phyloP scores from a whole-genome alignment of 1,140 invertebrate genomes.

The Coelopa frigida region DNA sequence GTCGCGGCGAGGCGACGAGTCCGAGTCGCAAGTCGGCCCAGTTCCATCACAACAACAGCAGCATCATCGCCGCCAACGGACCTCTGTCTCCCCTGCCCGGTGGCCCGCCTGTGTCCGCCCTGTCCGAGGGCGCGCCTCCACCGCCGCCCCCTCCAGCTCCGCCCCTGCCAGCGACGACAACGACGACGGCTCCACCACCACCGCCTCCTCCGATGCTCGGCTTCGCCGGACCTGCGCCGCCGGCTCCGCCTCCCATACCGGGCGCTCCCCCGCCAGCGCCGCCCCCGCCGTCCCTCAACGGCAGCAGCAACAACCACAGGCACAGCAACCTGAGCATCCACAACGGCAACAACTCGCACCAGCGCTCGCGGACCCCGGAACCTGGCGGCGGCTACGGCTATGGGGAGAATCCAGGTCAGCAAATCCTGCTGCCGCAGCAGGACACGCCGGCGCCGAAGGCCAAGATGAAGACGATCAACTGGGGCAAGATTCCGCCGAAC shows the following conservation, averaged over 20 bases:
- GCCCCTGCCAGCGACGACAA: conserved; percentile 28
- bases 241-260: conserved; percentile 45
- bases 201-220: conserved; percentile 15
- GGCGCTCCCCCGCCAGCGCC: conserved; percentile 19
- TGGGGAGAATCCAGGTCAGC: conserved; percentile 54
- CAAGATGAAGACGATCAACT: conserved; percentile 94
- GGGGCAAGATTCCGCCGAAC: conserved; percentile 86
- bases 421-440: conserved; percentile 67
- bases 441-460: conserved; percentile 79
- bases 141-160: conserved; percentile 46
- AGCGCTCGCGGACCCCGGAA: conserved; percentile 47
- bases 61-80: conserved; percentile 13
- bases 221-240: conserved; percentile 36
- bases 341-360: background rate
- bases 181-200: conserved; percentile 45
- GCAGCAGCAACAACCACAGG: conserved; percentile 21
- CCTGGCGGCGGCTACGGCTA: conserved; percentile 62
- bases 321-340: background rate
- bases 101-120: background rate
- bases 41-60: conserved; percentile 14
- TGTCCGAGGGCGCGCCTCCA: conserved; percentile 26
- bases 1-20: conserved; percentile 39
- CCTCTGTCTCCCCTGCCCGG: background rate
- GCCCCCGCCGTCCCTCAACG: conserved; percentile 44
- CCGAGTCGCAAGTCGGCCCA: conserved; percentile 43